Conservation (phyloP, 2,888 invertebrate genomes). For the Aphodius granarius region DNA sequence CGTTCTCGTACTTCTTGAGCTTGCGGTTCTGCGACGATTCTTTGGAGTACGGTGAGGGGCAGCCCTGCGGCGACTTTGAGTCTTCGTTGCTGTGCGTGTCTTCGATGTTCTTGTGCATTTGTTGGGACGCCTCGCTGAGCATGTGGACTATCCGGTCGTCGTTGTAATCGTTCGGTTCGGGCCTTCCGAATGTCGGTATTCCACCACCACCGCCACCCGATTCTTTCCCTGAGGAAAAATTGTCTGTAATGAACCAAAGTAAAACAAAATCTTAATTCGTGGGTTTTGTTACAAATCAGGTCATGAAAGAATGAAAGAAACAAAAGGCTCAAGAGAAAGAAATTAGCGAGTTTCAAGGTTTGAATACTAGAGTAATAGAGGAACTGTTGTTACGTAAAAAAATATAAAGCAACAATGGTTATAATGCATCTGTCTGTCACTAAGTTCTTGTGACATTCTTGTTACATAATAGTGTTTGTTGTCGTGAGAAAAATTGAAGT, state of each 20-base stretch:
- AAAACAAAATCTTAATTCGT: constrained; percentile 8
- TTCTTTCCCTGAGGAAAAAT: constrained; percentile 74
- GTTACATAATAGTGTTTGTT: no score
- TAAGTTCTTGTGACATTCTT: no score
- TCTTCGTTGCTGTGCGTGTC: constrained; percentile 78
- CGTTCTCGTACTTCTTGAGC: constrained; percentile 86
- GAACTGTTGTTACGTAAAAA: no score
- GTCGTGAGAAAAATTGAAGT: not conserved
- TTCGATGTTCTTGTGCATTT: constrained; percentile 70
- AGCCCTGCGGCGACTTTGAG: constrained; percentile 79
- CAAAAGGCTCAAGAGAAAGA: no score
- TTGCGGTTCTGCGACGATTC: constrained; percentile 73
- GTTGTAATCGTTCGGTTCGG: constrained; percentile 70
- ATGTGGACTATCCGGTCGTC: constrained; percentile 94
- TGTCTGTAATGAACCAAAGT: constrained; percentile 50
- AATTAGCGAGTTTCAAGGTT: no score
- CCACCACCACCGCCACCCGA: no score
- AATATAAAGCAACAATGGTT: no score
- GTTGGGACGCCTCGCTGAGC: constrained; percentile 86
- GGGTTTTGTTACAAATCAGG: no score
- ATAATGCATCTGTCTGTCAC: no score
- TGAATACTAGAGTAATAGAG: no score
- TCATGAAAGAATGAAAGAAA: no score
- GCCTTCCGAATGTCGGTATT: constrained; percentile 75
- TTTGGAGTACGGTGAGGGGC: constrained; percentile 80